phyloP scores from a whole-genome alignment of 2,888 invertebrate genomes.

The Sylvicola fuscatus region DNA sequence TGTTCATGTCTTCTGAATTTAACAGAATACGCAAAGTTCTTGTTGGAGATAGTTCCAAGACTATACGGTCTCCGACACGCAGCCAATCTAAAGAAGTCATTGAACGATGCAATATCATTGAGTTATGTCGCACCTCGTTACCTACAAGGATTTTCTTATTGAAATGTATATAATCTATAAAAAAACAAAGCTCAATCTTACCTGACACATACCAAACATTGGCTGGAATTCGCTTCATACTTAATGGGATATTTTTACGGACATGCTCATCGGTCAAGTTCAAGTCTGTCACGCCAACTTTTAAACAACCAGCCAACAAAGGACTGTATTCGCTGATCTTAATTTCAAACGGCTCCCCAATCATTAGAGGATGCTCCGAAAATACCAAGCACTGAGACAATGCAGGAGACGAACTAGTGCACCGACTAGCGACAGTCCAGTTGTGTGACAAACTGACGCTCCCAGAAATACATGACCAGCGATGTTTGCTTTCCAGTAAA shows the following conservation, averaged over 20 bases:
- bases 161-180: no score
- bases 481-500: conserved; percentile 21
- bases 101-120: conserved; percentile 40
- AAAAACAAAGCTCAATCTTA: no score
- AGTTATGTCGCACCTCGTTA: conserved; percentile 48
- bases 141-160: conserved; percentile 22
- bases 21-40: conserved; percentile 50
- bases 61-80: conserved; percentile 55
- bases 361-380: conserved; percentile 21
- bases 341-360: conserved; percentile 24
- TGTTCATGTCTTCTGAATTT: conserved; percentile 64
- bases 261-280: conserved; percentile 40
- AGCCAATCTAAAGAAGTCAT: conserved; percentile 55
- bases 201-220: conserved; percentile 30
- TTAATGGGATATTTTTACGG: conserved; percentile 41
- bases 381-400: conserved; percentile 23
- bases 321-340: conserved; percentile 22
- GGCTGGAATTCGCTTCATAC: conserved; percentile 39
- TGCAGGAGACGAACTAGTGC: conserved; percentile 18
- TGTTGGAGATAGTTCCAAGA: conserved; percentile 49
- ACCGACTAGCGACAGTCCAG: conserved; percentile 22
- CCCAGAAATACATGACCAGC: conserved; percentile 24
- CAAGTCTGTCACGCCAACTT: conserved; percentile 57
- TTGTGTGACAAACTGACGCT: conserved; percentile 23
- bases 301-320: conserved; percentile 34